Evolutionary conservation across 2,888 invertebrate species (phyloP).

Genomic region (Drosophila macrospina): DNA sequence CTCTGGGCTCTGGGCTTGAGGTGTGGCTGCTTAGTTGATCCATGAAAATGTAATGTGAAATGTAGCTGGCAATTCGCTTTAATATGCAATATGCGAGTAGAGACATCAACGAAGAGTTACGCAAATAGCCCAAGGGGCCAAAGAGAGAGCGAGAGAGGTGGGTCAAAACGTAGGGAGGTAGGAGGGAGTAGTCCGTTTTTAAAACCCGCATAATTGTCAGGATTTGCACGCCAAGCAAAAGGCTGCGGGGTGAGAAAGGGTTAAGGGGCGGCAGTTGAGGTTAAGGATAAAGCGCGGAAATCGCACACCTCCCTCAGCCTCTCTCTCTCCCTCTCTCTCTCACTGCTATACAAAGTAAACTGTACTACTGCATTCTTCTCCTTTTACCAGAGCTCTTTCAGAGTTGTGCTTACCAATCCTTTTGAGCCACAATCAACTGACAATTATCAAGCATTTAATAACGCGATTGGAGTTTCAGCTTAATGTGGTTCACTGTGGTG

Average conservation of each 20-base stretch:
- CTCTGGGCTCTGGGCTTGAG: conserved; percentile 44
- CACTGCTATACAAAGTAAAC: background rate
- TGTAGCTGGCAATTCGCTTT: conserved; percentile 72
- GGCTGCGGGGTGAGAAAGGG: conserved; percentile 24
- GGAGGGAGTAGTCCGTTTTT: conserved; percentile 52
- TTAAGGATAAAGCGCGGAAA: conserved; percentile 36
- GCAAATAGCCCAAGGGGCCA: conserved; percentile 72
- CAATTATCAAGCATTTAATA: conserved; percentile 69
- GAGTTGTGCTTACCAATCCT: conserved; percentile 2
- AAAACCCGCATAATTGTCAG: conserved; percentile 81
- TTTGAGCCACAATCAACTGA: conserved; percentile 53
- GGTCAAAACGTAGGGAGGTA: too few relatives aligned
- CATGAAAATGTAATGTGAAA: conserved; percentile 77
- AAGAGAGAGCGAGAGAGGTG: background rate
- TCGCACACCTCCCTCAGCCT: conserved; percentile 3
- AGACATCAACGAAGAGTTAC: conserved; percentile 69
- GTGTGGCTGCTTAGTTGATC: conserved; percentile 76
- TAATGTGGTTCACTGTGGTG: background rate
- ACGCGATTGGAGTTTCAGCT: conserved; percentile 22
- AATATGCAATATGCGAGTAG: conserved; percentile 55
- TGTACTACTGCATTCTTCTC: background rate
- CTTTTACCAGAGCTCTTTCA: background rate
- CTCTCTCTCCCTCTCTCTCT: background rate
- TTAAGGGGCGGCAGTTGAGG: conserved; percentile 44
- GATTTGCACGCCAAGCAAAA: conserved; percentile 73